Percentiles rank a stretch among this genome's conserved stretches.
These are phyloP conservation scores for Crocuta crocuta DNA, from an alignment of 2,113 vertebrate species.

Conservation along the genomic window DNA sequence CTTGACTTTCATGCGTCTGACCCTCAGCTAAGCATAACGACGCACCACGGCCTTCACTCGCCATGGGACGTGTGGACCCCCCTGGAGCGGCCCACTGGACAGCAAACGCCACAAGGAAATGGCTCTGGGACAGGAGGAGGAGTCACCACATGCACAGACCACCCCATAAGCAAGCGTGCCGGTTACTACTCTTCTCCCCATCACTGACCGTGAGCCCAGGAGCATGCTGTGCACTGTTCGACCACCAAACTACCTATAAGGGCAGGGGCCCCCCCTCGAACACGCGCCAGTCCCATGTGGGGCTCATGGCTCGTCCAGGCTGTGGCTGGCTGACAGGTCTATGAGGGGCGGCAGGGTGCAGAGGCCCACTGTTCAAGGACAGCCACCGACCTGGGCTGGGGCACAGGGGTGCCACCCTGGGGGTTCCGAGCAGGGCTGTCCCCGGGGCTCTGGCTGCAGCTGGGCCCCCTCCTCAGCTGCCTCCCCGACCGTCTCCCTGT, in stretches of 20 bases:
- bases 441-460: not conserved
- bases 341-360: not conserved
- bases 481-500: not conserved
- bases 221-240: not conserved
- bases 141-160: not conserved
- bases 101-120: not conserved
- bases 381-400: not conserved
- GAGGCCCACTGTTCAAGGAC: no score
- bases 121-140: not conserved
- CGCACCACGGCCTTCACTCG: not conserved
- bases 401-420: conserved; percentile 79
- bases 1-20: not conserved
- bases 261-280: not conserved
- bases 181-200: not conserved
- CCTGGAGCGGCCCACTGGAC: not conserved
- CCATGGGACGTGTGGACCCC: not conserved
- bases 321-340: conserved; percentile 86
- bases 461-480: conserved; percentile 47
- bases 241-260: not conserved
- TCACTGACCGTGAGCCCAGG: not conserved
- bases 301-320: conserved; percentile 90
- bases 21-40: not conserved
- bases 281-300: conserved; percentile 88
- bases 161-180: not conserved
- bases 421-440: not conserved